phyloP scores from a whole-genome alignment of 2,888 invertebrate species.

The Germaria angustata region DNA sequence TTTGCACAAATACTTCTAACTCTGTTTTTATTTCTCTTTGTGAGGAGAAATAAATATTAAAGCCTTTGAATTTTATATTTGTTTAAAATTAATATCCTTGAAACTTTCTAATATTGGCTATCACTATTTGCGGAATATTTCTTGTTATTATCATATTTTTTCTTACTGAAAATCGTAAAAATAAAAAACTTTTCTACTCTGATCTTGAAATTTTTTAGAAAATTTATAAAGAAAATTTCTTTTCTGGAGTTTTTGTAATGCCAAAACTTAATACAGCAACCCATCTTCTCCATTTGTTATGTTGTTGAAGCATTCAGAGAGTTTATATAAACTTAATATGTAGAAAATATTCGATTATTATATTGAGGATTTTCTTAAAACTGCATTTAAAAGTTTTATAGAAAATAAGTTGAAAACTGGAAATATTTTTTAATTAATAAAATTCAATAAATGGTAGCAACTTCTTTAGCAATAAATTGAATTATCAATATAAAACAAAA shows the following conservation, averaged over 20 bases:
- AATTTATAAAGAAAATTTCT: not conserved
- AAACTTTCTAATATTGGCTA: too few species aligned
- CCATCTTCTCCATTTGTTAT: not conserved
- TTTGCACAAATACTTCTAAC: not conserved
- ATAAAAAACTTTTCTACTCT: not conserved
- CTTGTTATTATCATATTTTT: too few species aligned
- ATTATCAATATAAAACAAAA: too few species aligned
- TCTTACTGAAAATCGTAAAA: too few species aligned
- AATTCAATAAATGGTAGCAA: not conserved
- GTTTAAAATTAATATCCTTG: too few species aligned
- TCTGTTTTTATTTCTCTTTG: too few species aligned
- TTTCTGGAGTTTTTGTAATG: not conserved
- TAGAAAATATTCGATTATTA: constrained; percentile 14
- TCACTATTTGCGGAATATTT: too few species aligned
- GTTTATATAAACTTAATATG: constrained; percentile 11
- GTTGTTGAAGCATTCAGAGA: not conserved
- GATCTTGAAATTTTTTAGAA: not conserved
- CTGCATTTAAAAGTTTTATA: constrained; percentile 6
- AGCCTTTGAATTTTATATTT: too few species aligned
- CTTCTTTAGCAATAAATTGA: not conserved
- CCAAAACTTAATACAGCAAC: constrained; percentile 10
- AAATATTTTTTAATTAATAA: too few species aligned
- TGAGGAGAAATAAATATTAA: too few species aligned
- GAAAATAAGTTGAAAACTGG: not conserved
- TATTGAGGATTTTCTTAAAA: constrained; percentile 20